Percentiles rank a stretch among this genome's conserved stretches.
These are phyloP conservation scores for Ceratina japonica DNA, from an alignment of 1,140 invertebrate genomes.

Conservation along the genomic window DNA sequence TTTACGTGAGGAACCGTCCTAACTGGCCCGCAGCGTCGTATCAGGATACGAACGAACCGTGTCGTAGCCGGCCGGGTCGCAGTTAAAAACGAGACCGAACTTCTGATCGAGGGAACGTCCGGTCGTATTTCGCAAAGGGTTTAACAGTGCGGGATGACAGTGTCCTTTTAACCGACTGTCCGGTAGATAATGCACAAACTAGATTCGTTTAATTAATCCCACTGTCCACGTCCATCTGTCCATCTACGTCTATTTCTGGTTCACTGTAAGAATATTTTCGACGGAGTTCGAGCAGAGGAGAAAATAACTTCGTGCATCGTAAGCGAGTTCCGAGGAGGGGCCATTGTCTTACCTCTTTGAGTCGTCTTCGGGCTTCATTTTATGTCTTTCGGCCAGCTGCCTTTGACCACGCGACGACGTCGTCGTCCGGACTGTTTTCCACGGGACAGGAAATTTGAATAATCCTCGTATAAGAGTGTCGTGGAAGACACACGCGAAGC, in stretches of 20 bases:
- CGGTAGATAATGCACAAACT: too few relatives aligned
- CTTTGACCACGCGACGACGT: conserved; percentile 6
- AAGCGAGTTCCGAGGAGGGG: conserved; percentile 23
- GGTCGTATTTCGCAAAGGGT: conserved; percentile 21
- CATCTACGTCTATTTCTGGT: too few relatives aligned
- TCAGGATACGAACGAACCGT: conserved; percentile 51
- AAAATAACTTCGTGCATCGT: conserved; percentile 35
- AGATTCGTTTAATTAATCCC: too few relatives aligned
- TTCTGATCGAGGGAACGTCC: background rate
- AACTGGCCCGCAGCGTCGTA: conserved; percentile 59
- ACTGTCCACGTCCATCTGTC: too few relatives aligned
- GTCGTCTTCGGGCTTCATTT: conserved; percentile 31
- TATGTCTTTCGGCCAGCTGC: conserved; percentile 40
- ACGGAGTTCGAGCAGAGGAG: background rate
- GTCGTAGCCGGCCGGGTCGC: conserved; percentile 32
- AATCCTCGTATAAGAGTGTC: conserved; percentile 52
- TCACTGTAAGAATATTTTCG: background rate
- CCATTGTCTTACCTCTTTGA: conserved; percentile 28
- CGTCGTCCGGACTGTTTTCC: conserved; percentile 2
- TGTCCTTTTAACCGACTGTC: background rate
- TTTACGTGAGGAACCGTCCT: conserved; percentile 59
- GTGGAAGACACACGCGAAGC: conserved; percentile 23
- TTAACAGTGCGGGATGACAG: too few relatives aligned
- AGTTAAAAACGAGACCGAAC: conserved; percentile 7
- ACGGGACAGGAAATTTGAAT: conserved; percentile 55